Conservation (phyloP, 2,113 vertebrate species). For the Atlantisia rogersi region DNA sequence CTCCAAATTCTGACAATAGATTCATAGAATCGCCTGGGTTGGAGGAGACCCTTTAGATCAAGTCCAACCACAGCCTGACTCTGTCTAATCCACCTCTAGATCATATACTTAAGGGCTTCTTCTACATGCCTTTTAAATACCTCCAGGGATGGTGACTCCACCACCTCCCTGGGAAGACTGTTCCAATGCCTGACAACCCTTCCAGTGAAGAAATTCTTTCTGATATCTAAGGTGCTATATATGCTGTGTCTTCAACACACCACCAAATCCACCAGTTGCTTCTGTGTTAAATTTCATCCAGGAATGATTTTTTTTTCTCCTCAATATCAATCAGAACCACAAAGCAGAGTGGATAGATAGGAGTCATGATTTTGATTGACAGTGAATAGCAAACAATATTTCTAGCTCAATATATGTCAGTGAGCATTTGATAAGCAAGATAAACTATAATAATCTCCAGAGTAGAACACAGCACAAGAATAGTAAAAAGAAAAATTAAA, state of each 20-base stretch:
- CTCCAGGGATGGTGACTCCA: too few species aligned
- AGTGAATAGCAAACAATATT: conserved; percentile 58
- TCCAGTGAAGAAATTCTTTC: too few species aligned
- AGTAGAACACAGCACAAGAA: conserved; percentile 7
- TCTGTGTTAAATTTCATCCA: conserved; percentile 1
- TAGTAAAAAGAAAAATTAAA: background rate
- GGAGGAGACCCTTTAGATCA: too few species aligned
- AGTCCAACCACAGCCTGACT: too few species aligned
- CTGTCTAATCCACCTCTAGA: too few species aligned
- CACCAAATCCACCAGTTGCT: background rate
- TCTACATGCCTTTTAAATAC: too few species aligned
- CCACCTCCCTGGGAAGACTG: too few species aligned
- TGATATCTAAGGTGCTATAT: background rate
- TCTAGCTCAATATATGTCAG: conserved; percentile 64
- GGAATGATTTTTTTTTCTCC: background rate
- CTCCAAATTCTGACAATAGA: background rate
- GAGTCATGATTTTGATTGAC: conserved; percentile 62
- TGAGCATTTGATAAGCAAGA: conserved; percentile 58
- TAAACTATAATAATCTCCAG: conserved; percentile 59
- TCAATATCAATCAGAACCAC: conserved; percentile 24
- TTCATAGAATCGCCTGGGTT: too few species aligned
- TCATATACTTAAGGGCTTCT: too few species aligned
- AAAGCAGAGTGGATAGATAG: conserved; percentile 29
- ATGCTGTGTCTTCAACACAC: background rate
- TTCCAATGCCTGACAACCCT: too few species aligned